These are phyloP conservation scores for Leptura quadrifasciata DNA, from an alignment of 2,888 invertebrate species.

Conservation along the genomic window DNA sequence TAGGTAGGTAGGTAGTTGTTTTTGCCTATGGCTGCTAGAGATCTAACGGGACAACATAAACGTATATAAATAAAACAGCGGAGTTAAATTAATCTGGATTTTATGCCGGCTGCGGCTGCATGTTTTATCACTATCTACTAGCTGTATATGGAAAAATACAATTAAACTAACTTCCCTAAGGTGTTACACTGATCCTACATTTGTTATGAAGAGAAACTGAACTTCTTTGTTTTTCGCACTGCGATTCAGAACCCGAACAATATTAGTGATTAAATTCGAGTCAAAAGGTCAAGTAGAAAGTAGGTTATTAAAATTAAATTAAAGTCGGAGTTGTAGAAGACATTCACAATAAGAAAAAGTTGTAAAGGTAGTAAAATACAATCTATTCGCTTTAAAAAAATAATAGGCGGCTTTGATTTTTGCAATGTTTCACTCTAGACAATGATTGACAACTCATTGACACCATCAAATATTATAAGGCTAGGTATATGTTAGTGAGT, in stretches of 20 bases:
- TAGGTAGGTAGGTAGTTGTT: constrained; percentile 22
- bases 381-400: too few relatives aligned
- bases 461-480: too few relatives aligned
- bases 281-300: constrained; percentile 25
- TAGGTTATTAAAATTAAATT: constrained; percentile 11
- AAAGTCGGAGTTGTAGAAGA: neutral
- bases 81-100: neutral
- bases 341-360: neutral
- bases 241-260: constrained; percentile 9
- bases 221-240: constrained; percentile 2
- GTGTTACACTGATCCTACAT: neutral
- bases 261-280: neutral
- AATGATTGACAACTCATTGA: too few relatives aligned
- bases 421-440: too few relatives aligned
- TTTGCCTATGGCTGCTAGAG: neutral
- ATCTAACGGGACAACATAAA: constrained; percentile 8
- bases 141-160: neutral
- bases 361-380: neutral
- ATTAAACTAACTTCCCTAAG: neutral
- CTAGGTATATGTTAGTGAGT: too few relatives aligned
- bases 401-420: too few relatives aligned
- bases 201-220: neutral
- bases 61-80: neutral
- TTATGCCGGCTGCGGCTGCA: neutral
- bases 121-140: neutral